phyloP scores from a whole-genome alignment of 2,113 vertebrate genomes.

The Apeltes quadracus region DNA sequence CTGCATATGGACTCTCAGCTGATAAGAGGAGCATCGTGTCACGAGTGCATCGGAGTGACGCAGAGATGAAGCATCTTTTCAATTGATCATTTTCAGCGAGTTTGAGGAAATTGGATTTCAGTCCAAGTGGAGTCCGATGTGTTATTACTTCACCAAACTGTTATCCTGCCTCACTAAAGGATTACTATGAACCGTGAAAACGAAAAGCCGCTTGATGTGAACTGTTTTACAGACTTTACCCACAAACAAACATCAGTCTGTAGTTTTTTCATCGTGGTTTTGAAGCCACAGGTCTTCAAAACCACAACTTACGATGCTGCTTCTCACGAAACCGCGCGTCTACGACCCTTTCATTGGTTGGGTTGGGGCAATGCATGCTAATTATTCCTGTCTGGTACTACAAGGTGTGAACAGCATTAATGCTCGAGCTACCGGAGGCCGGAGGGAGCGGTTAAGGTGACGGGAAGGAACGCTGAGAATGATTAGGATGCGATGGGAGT shows the following conservation, averaged over 20 bases:
- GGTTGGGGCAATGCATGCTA: not conserved
- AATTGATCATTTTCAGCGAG: slow-evolving; percentile 4
- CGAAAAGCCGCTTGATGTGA: not conserved
- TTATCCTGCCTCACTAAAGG: not conserved
- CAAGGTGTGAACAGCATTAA: slow-evolving; percentile 8
- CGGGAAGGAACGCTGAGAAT: not conserved
- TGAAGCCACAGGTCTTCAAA: slow-evolving; percentile 16
- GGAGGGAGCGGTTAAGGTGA: slow-evolving; percentile 8
- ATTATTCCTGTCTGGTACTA: not conserved
- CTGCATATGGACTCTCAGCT: slow-evolving; percentile 1
- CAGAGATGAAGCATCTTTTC: not conserved
- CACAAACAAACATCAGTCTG: not conserved
- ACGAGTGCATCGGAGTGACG: not conserved
- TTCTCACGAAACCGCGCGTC: not conserved
- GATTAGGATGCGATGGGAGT: not conserved
- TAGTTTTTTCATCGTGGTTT: slow-evolving; percentile 5
- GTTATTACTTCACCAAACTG: not conserved
- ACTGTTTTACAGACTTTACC: not conserved
- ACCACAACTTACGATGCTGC: slow-evolving; percentile 13
- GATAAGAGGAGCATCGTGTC: not conserved
- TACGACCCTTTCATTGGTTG: not conserved
- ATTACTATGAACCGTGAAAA: not conserved
- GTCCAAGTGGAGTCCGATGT: not conserved
- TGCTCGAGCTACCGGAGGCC: not conserved
- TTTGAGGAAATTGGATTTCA: not conserved